Conservation (phyloP, 2,113 vertebrate species). For the Morone chrysops region DNA sequence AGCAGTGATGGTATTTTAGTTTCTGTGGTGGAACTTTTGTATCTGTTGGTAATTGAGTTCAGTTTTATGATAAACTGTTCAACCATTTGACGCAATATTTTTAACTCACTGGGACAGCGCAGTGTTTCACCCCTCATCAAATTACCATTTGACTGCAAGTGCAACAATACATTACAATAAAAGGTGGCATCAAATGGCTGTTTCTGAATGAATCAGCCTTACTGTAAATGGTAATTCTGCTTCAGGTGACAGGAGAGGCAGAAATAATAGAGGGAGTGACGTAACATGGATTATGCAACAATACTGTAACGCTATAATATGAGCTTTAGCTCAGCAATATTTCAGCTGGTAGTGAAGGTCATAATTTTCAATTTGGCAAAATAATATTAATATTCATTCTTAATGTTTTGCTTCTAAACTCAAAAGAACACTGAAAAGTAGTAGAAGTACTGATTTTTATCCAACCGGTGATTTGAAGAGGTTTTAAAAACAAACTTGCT, state of each 20-base stretch:
- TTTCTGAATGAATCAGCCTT: background rate
- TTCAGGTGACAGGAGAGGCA: constrained; percentile 6
- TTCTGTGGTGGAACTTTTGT: background rate
- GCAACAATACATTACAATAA: constrained; percentile 19
- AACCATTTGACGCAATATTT: constrained; percentile 7
- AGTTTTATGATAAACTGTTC: background rate
- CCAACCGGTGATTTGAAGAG: background rate
- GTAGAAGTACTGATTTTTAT: background rate
- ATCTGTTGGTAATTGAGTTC: background rate
- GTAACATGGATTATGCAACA: constrained; percentile 3
- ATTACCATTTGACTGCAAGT: constrained; percentile 23
- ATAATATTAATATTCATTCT: background rate
- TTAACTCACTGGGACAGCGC: background rate
- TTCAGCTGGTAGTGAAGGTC: background rate
- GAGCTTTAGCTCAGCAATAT: background rate
- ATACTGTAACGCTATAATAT: background rate
- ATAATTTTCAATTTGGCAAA: background rate
- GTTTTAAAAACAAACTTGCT: background rate
- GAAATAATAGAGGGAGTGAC: constrained; percentile 10
- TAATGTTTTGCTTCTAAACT: background rate
- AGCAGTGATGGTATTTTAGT: constrained; percentile 13
- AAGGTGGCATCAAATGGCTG: background rate
- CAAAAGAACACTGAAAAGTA: background rate
- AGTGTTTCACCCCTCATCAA: constrained; percentile 7
- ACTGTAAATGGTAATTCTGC: background rate